Evolutionary conservation across 2,113 vertebrate species (phyloP), one percentile per base, ranked within the genome.

Genomic region (Hemibagrus wyckioides): DNA sequence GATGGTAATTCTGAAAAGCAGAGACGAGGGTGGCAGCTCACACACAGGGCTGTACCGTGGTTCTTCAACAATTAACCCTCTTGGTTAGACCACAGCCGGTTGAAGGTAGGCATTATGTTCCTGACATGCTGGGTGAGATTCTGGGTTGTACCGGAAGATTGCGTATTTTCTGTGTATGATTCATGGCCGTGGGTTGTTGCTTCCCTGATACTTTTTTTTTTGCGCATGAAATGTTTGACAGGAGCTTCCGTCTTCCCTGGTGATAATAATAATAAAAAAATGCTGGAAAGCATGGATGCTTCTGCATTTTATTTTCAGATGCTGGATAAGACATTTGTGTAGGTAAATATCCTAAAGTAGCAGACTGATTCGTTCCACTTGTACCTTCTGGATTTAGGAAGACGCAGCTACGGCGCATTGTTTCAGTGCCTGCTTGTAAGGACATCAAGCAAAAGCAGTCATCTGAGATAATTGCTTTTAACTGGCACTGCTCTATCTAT

Each of bases 111-210:
- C 67, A 80, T 85, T 73, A 50, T 59, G 50, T 75, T 67, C 23
- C 86, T 84, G 65, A 85, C 86, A 41, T 71, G 69, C 52, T 41
- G 80, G 52, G 30, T 44, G 63, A 80, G 59, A 86, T 69, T 80
- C 59, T 85, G 81, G 80, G 69, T 59, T 77, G 56, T 88, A 65
- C 84, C 84, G 83, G 80, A 75, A 85, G 82, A 81, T 89, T 91
- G 77, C 48, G 77, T 88, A 88, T 89, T 91, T 88, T 89, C 63
- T 61, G 80, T 79, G 67, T 87, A 91, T 91, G 90, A 91, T 90
- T 91, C 90, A 91, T 91, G n/a, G 89, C 71, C 41, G 90, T 91
- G 90, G 90, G 88, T 73, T 89, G 90, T 86, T 89, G 90, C 83
- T 90, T 91, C 69, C 83, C 61, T 80, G 84, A 84, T 87, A 65